These are phyloP conservation scores for Apistogramma diplotaenia DNA, from an alignment of 2,113 vertebrate species.

Conservation along the genomic window DNA sequence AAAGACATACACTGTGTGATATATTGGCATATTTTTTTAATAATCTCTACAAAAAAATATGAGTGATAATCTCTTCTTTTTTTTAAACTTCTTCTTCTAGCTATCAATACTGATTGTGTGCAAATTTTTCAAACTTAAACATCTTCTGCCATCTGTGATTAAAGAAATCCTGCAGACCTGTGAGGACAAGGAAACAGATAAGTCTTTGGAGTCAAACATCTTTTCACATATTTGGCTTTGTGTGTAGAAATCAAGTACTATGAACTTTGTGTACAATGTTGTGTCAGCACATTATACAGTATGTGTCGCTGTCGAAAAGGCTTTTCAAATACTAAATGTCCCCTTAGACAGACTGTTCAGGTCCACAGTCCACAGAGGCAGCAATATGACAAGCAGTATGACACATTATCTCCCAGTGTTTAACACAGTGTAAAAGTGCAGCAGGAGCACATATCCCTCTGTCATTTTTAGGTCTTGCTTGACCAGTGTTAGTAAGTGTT, in stretches of 20 bases:
- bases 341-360: not conserved
- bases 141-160: constrained; percentile 30
- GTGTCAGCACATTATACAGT: constrained; percentile 23
- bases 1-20: constrained; percentile 37
- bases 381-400: constrained; percentile 1
- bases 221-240: constrained; percentile 68
- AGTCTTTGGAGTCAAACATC: constrained; percentile 67
- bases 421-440: constrained; percentile 59
- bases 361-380: constrained; percentile 33
- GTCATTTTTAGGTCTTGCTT: not conserved
- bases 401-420: constrained; percentile 7
- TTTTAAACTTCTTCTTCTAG: constrained; percentile 18
- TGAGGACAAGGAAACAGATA: constrained; percentile 30
- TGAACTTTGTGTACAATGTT: constrained; percentile 12
- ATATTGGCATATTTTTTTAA: constrained; percentile 57
- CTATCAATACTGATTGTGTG: constrained; percentile 47
- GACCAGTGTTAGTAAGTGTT: not conserved
- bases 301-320: constrained; percentile 1
- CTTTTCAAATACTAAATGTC: constrained; percentile 6
- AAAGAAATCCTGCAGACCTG: constrained; percentile 15
- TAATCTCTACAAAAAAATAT: constrained; percentile 67
- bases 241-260: constrained; percentile 57
- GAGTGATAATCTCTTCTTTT: constrained; percentile 43
- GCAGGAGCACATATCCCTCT: constrained; percentile 22
- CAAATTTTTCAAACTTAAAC: constrained; percentile 54